A percentile compares a stretch with the other conserved stretches of the same genome.
Conservation (phyloP, 1,140 invertebrate genomes). For the Psilanteris sp. region DNA sequence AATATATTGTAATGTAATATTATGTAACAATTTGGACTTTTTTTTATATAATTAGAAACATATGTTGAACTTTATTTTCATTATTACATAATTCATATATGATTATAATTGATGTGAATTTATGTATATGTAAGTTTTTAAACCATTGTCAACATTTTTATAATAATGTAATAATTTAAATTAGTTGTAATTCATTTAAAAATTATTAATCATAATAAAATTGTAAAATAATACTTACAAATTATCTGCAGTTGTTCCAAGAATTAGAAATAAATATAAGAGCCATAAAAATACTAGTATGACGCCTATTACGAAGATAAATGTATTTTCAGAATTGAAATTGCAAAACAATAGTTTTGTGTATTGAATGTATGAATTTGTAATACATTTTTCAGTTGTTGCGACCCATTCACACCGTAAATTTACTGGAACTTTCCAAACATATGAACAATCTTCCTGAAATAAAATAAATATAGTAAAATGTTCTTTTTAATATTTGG, state of each 20-base stretch:
- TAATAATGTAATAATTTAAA: too few species aligned
- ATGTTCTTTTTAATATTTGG: not conserved
- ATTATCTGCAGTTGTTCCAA: constrained; percentile 84
- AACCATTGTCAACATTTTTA: too few species aligned
- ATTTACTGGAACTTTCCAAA: constrained; percentile 69
- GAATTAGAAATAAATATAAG: constrained; percentile 82
- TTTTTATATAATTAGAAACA: too few species aligned
- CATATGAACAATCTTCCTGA: constrained; percentile 75
- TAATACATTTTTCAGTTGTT: constrained; percentile 66
- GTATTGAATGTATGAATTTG: constrained; percentile 70
- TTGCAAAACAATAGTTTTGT: constrained; percentile 71
- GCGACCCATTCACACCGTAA: constrained; percentile 73
- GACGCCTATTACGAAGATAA: constrained; percentile 67
- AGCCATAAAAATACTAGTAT: constrained; percentile 79
- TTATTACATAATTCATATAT: too few species aligned
- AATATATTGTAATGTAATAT: too few species aligned
- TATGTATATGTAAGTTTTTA: too few species aligned
- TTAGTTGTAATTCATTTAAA: too few species aligned
- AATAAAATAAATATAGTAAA: not conserved
- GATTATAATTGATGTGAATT: too few species aligned
- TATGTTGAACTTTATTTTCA: too few species aligned
- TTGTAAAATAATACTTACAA: too few species aligned
- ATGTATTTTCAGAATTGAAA: constrained; percentile 63
- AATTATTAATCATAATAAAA: too few species aligned
- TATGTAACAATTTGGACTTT: too few species aligned